Conservation (phyloP, 1,140 invertebrate genomes). For the Bathynomus jamesi region DNA sequence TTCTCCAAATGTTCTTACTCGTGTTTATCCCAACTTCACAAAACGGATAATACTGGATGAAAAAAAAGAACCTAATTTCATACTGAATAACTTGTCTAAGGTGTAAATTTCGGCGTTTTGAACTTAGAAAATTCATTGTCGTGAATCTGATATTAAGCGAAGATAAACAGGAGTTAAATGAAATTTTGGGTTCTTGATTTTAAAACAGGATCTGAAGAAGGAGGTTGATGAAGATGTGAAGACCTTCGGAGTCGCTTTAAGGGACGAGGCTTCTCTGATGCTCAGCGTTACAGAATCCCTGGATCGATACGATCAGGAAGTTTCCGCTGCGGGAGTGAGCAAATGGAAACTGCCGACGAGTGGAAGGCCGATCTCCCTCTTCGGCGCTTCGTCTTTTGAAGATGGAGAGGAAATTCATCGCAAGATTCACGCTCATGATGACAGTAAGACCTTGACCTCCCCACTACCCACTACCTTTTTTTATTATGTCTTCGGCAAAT, state of each 20-base stretch:
- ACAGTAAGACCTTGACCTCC: slow-evolving; percentile 55
- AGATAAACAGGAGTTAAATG: no score
- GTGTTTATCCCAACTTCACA: no score
- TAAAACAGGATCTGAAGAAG: slow-evolving; percentile 62
- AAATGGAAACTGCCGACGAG: slow-evolving; percentile 62
- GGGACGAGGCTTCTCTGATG: slow-evolving; percentile 58
- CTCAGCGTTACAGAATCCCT: slow-evolving; percentile 55
- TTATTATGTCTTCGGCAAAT: no score
- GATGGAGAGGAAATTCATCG: slow-evolving; percentile 33
- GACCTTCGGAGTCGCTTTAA: slow-evolving; percentile 45
- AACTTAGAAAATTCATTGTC: no score
- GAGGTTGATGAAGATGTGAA: slow-evolving; percentile 56
- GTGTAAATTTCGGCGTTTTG: no score
- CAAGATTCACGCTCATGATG: slow-evolving; percentile 57
- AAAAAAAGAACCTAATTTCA: no score
- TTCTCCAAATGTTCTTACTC: no score
- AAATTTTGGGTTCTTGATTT: no score
- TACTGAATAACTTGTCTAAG: no score
- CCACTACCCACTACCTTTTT: no score
- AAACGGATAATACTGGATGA: no score
- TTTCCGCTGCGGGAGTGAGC: slow-evolving; percentile 42
- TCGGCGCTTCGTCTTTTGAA: slow-evolving; percentile 45
- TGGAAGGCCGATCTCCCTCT: slow-evolving; percentile 58
- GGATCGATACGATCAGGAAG: slow-evolving; percentile 52
- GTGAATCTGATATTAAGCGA: no score